These are phyloP conservation scores for Tachyglossus aculeatus DNA, from an alignment of 2,797 vertebrate genomes.

Conservation along the genomic window DNA sequence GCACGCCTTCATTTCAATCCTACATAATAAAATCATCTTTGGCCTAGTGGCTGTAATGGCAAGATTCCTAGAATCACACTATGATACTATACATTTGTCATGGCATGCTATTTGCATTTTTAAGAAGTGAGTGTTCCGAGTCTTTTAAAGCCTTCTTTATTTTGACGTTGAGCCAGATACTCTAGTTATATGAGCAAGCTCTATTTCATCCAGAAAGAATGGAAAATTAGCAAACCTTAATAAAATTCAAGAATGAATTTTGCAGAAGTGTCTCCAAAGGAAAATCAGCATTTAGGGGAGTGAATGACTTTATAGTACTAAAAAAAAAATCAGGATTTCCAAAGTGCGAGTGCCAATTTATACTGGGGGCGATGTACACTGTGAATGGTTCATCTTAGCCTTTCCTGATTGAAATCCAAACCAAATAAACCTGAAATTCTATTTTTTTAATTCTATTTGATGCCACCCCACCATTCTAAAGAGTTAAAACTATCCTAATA, in stretches of 20 bases:
- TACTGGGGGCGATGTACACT: too few species aligned
- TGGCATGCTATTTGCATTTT: constrained; percentile 19
- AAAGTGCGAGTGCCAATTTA: too few species aligned
- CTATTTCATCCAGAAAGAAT: constrained; percentile 13
- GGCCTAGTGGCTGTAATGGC: constrained; percentile 7
- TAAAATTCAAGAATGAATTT: constrained; percentile 1
- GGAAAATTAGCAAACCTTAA: constrained; percentile 1
- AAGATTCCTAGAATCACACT: constrained; percentile 22
- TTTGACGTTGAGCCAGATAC: constrained; percentile 15
- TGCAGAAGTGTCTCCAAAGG: too few species aligned
- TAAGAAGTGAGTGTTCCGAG: constrained; percentile 7
- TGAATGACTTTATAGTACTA: too few species aligned
- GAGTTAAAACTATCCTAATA: too few species aligned
- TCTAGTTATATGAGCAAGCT: not conserved
- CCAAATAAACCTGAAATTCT: too few species aligned
- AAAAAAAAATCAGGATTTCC: too few species aligned
- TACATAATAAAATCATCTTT: constrained; percentile 33
- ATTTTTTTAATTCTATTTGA: too few species aligned
- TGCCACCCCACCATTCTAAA: too few species aligned
- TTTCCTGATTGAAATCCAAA: too few species aligned
- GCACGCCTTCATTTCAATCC: constrained; percentile 17
- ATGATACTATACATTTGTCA: constrained; percentile 9
- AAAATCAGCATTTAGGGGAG: too few species aligned
- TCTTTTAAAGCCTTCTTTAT: constrained; percentile 5
- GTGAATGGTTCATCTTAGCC: too few species aligned